These are phyloP conservation scores for Pontoporia blainvillei DNA, from an alignment of 2,113 vertebrate species.

Conservation along the genomic window DNA sequence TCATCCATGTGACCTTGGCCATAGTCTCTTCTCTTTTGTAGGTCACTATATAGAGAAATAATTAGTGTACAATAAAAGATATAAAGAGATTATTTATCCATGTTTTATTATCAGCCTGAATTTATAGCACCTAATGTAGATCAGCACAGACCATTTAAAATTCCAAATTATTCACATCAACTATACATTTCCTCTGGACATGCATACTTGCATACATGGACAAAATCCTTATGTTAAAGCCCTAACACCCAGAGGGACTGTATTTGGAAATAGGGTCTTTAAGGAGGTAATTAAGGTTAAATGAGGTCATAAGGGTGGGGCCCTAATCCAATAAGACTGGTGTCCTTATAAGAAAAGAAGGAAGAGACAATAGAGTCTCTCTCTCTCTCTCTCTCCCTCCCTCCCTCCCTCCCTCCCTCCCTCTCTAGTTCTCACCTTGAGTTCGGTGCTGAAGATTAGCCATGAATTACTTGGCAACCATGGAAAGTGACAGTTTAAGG, in stretches of 20 bases:
- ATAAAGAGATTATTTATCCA: not conserved
- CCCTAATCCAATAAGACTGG: not conserved
- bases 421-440: not conserved
- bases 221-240: not conserved
- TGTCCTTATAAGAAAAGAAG: not conserved
- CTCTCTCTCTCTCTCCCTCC: not conserved
- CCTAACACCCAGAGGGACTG: not conserved
- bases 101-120: not conserved
- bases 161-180: not conserved
- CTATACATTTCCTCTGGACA: not conserved
- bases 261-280: not conserved
- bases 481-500: slow-evolving; percentile 81
- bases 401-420: not conserved
- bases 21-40: not conserved
- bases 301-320: not conserved
- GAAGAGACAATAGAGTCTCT: not conserved
- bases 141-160: not conserved
- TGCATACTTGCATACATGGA: not conserved
- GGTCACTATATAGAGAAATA: not conserved
- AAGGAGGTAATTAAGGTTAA: not conserved
- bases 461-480: slow-evolving; percentile 74
- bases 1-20: not conserved
- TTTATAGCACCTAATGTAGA: not conserved
- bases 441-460: slow-evolving; percentile 76
- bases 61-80: not conserved